phyloP scores from a whole-genome alignment of 2,888 invertebrate species.

The Acrobasis consociella region DNA sequence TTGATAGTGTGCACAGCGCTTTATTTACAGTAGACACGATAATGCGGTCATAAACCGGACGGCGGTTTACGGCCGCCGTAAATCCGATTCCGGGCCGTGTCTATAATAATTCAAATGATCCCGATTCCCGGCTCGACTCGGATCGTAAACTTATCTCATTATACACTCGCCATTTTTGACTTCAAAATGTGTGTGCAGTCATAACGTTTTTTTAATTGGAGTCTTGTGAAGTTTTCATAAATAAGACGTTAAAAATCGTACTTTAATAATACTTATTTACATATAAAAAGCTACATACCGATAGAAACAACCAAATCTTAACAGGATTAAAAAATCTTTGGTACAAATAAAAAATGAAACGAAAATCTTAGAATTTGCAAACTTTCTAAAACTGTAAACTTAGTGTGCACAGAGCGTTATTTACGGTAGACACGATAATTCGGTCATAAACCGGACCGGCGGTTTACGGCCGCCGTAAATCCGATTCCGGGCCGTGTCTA shows the following conservation, averaged over 20 bases:
- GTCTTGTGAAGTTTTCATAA: neutral
- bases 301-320: no score
- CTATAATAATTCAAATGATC: slow-evolving; percentile 47
- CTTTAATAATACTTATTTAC: no score
- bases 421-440: slow-evolving; percentile 32
- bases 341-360: no score
- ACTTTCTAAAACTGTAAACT: neutral
- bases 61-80: slow-evolving; percentile 44
- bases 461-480: slow-evolving; percentile 48
- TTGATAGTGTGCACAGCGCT: neutral
- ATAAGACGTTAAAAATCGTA: no score
- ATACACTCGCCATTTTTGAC: slow-evolving; percentile 16
- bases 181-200: neutral
- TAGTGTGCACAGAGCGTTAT: slow-evolving; percentile 13
- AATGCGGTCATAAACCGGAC: slow-evolving; percentile 36
- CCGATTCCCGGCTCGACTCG: slow-evolving; percentile 1
- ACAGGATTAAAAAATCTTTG: no score
- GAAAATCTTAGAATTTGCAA: no score
- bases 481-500: slow-evolving; percentile 37
- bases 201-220: neutral
- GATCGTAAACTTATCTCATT: slow-evolving; percentile 29
- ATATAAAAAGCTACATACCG: no score
- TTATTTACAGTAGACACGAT: slow-evolving; percentile 29
- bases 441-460: slow-evolving; percentile 34
- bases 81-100: slow-evolving; percentile 40